A percentile compares a stretch with the other conserved stretches of the same genome.
Evolutionary conservation across 2,888 invertebrate genomes (phyloP).

Genomic region (Coremacera marginata): DNA sequence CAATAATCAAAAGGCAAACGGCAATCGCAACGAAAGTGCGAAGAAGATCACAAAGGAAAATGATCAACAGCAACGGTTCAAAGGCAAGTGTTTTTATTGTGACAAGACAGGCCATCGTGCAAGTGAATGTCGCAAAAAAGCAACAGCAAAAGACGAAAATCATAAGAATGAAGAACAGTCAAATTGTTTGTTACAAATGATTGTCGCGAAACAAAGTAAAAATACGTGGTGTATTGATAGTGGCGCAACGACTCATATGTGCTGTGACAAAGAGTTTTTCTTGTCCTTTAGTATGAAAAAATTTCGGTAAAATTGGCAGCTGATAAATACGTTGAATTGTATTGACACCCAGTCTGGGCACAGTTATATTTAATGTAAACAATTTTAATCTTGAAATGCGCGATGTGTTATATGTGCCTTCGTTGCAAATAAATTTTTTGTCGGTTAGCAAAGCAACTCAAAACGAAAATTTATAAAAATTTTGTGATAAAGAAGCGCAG

Average conservation of each 20-base stretch:
- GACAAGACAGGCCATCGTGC: not conserved
- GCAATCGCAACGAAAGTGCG: too few relatives aligned
- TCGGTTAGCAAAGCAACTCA: slow-evolving; percentile 11
- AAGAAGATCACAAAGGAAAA: too few relatives aligned
- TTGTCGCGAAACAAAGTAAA: not conserved
- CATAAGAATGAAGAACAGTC: not conserved
- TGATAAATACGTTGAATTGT: not conserved
- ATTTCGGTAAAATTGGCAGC: not conserved
- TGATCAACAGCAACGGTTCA: not conserved
- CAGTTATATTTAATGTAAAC: not conserved
- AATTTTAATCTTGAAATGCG: not conserved
- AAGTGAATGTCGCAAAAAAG: not conserved
- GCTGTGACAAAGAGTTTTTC: slow-evolving; percentile 9
- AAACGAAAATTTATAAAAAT: slow-evolving; percentile 13
- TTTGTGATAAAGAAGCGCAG: slow-evolving; percentile 1
- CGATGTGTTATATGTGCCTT: slow-evolving; percentile 32
- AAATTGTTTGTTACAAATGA: not conserved
- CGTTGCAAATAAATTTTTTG: slow-evolving; percentile 35
- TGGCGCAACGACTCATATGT: slow-evolving; percentile 14
- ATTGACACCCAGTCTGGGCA: slow-evolving; percentile 18
- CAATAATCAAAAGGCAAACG: not conserved
- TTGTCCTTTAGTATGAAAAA: not conserved
- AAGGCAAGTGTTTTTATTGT: not conserved
- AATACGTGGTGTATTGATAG: slow-evolving; percentile 19
- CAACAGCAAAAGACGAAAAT: not conserved